Evolutionary conservation across 2,113 vertebrate species (phyloP).

Genomic region (Mungos mungo): DNA sequence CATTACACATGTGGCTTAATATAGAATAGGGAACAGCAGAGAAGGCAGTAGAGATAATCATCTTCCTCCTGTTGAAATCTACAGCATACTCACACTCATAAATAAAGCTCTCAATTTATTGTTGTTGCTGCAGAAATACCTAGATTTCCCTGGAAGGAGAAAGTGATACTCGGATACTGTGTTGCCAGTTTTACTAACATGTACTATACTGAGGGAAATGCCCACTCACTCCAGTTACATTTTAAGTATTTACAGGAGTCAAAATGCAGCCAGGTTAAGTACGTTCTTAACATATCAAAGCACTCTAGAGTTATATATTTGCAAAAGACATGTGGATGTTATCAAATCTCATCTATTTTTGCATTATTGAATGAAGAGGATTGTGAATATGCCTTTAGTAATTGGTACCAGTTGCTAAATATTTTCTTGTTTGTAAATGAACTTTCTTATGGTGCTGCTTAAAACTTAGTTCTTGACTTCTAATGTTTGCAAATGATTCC

Average conservation of each 20-base stretch:
- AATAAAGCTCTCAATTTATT: slow-evolving; percentile 37
- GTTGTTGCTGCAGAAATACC: neutral
- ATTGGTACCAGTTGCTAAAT: neutral
- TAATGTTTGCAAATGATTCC: neutral
- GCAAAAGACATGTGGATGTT: neutral
- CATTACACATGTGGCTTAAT: slow-evolving; percentile 42
- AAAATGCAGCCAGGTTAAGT: neutral
- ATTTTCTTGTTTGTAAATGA: slow-evolving; percentile 3
- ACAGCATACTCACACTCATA: neutral
- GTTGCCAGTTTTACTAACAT: neutral
- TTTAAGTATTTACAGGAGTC: neutral
- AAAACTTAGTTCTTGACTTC: slow-evolving; percentile 14
- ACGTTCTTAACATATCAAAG: neutral
- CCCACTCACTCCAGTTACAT: neutral
- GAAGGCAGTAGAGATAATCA: neutral
- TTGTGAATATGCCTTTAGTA: neutral
- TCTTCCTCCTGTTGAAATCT: neutral
- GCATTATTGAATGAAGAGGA: neutral
- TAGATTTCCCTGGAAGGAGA: neutral
- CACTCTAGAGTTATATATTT: neutral
- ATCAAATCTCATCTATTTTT: neutral
- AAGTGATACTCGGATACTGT: neutral
- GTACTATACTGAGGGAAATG: neutral
- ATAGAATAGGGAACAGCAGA: neutral
- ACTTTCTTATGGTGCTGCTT: neutral